Evolutionary conservation across 2,113 vertebrate species (phyloP).

Genomic region (Aegypius monachus): DNA sequence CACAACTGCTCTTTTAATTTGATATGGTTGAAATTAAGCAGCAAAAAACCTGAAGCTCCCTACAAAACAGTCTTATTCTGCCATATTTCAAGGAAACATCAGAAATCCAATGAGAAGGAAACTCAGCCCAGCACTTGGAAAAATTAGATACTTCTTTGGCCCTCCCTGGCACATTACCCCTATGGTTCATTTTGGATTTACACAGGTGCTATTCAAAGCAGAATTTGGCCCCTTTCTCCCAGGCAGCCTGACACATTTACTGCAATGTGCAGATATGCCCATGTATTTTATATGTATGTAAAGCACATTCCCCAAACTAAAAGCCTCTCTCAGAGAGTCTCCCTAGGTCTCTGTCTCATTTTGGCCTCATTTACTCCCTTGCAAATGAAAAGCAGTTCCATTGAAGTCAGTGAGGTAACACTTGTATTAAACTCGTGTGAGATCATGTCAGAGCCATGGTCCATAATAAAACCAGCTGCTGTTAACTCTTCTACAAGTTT

Average conservation of each 20-base stretch:
- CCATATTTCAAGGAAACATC: background rate
- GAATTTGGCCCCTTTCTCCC: background rate
- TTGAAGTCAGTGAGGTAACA: slow-evolving; percentile 23
- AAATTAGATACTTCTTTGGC: background rate
- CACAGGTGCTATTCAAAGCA: background rate
- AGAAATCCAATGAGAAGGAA: background rate
- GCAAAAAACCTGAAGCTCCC: background rate
- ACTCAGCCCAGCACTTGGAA: background rate
- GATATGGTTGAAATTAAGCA: background rate
- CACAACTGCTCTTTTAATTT: background rate
- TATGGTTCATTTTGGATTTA: background rate
- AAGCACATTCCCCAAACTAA: background rate
- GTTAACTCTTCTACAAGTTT: slow-evolving; percentile 44
- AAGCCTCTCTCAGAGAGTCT: background rate
- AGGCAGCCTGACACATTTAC: slow-evolving; percentile 11
- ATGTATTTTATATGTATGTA: background rate
- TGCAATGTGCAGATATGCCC: background rate
- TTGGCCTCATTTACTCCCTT: slow-evolving; percentile 23
- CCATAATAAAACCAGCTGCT: slow-evolving; percentile 45
- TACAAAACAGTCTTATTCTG: background rate
- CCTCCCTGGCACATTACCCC: background rate
- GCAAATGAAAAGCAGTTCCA: background rate
- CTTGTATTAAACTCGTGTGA: background rate
- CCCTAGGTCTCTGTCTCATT: slow-evolving; percentile 21
- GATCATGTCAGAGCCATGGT: slow-evolving; percentile 32